Evolutionary conservation across 1,140 invertebrate species (phyloP), one percentile per base, ranked within the genome.

Genomic region (Notospermus geniculatus): DNA sequence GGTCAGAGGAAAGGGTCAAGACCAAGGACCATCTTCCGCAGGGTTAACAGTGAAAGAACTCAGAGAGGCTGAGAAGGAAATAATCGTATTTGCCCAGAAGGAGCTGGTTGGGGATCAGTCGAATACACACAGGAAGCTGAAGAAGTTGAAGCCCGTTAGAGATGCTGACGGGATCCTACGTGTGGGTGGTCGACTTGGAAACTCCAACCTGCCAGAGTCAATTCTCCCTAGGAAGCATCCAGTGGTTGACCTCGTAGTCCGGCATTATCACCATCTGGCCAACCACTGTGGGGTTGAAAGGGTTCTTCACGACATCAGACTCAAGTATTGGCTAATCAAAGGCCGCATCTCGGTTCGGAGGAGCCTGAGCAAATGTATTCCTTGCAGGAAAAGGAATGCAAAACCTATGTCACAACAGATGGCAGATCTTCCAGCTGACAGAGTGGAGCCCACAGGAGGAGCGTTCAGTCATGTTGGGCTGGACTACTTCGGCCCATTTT

Each of bases 401-500:
- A 5, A 27, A 52, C 46, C 32, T 1, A 22, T 45, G 30, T 19
- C 23, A 1, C 62, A 57, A 41, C 43, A 59, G n/a, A 63, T 63
- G 62, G 41, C 43, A 17, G 27, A 57, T 19, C 32, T 59, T 0
- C 62, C 62, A 5, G 43, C 54, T 29, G 62, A 63, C 25, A 25
- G 62, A 52, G 23, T 63, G 4, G 23, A 1, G 11, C 65, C 56
- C 13, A 63, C 70, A 1, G 15, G 32, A 36, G 32, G 41, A 15
- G 56, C 45, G n/a, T 62, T 57, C 45, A 63, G 23, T n/a, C 25
- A 19, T 19, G 25, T 23, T 50, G 57, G 56, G 5, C n/a, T 63
- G 43, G 56, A 59, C 29, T 59, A 28, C 29, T 59, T 59, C 59
- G 58, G 68, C 45, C 68, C 65, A 1, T 59, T 64, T 43, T 27